These are phyloP conservation scores for Saccopteryx leptura DNA, from an alignment of 2,113 vertebrate genomes.

Conservation along the genomic window DNA sequence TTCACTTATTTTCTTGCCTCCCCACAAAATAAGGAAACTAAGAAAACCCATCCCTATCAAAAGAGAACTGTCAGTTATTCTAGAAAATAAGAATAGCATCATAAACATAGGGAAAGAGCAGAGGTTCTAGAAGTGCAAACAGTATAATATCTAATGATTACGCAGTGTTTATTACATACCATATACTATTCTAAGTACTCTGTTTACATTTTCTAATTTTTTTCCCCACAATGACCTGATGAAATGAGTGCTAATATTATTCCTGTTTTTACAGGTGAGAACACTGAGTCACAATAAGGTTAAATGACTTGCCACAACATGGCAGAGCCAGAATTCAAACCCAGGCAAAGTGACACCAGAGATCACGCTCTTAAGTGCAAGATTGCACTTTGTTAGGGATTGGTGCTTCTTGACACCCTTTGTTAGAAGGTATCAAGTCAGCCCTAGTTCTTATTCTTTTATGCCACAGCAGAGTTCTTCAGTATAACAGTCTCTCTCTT, in stretches of 20 bases:
- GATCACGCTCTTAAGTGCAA: not conserved
- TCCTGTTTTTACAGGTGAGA: not conserved
- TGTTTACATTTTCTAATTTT: not conserved
- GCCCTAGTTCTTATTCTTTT: not conserved
- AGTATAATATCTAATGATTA: not conserved
- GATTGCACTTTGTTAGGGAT: not conserved
- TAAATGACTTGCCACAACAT: not conserved
- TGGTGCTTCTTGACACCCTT: not conserved
- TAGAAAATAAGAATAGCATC: constrained; percentile 39
- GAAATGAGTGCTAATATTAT: not conserved
- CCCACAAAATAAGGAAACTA: constrained; percentile 19
- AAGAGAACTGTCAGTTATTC: not conserved
- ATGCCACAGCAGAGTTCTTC: not conserved
- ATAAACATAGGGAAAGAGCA: not conserved
- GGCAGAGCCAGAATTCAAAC: not conserved
- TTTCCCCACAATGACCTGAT: not conserved
- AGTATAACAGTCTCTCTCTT: not conserved
- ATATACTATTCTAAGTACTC: not conserved
- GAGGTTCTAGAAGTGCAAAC: constrained; percentile 26
- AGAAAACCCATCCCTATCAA: constrained; percentile 33
- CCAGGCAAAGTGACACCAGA: not conserved
- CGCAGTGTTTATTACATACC: not conserved
- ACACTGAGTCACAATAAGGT: not conserved
- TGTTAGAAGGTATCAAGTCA: not conserved
- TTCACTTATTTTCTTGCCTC: constrained; percentile 17